These are phyloP conservation scores for Nansenia antarctica DNA, from an alignment of 2,113 vertebrate genomes.

Conservation along the genomic window DNA sequence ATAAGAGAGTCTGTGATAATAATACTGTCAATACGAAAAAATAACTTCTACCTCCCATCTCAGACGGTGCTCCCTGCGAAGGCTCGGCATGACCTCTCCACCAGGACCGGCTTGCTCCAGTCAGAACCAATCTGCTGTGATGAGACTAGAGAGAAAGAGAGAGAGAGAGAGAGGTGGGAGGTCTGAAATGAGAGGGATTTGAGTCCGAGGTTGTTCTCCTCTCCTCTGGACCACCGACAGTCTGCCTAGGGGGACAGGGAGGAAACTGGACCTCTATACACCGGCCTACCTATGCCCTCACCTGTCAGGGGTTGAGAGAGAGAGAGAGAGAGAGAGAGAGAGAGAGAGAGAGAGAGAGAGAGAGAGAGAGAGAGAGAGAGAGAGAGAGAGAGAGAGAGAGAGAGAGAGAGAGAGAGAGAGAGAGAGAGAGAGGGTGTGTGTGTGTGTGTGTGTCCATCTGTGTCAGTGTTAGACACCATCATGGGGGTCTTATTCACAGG, in stretches of 20 bases:
- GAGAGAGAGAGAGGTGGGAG: constrained; percentile 26
- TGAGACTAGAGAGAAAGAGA: constrained; percentile 26
- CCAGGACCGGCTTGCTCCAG: constrained; percentile 53
- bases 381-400: too few relatives aligned
- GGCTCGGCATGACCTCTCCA: constrained; percentile 43
- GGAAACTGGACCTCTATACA: not conserved
- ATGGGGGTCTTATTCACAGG: constrained; percentile 14
- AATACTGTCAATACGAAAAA: constrained; percentile 22
- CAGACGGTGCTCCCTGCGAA: constrained; percentile 43
- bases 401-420: too few relatives aligned
- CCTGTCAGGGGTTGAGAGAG: not conserved
- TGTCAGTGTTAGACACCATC: constrained; percentile 6
- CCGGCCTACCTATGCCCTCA: not conserved
- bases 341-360: too few relatives aligned
- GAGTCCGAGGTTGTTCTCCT: constrained; percentile 45
- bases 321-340: too few relatives aligned
- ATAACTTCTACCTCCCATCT: constrained; percentile 43
- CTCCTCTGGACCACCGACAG: not conserved
- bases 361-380: too few relatives aligned
- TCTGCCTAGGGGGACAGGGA: not conserved
- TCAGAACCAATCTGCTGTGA: constrained; percentile 44
- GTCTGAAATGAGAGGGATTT: constrained; percentile 55
- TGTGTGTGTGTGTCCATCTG: constrained; percentile 15
- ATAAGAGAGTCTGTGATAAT: constrained; percentile 55
- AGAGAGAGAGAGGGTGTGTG: too few relatives aligned